Evolutionary conservation across 2,113 vertebrate species (phyloP), one percentile per base, ranked within the genome.

Genomic region (Colinus virginianus): DNA sequence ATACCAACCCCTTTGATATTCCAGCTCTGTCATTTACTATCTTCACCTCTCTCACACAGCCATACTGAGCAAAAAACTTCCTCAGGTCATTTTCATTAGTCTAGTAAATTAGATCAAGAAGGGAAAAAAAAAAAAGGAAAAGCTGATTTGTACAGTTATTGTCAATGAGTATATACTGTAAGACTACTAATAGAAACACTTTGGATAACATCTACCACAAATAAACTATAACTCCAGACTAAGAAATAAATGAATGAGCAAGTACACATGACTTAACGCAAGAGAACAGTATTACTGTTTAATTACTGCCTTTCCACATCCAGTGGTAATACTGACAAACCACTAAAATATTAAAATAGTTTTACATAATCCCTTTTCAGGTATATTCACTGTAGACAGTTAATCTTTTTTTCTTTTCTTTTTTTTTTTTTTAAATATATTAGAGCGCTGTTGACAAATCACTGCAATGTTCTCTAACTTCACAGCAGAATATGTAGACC

Each of bases 11-110:
- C 95, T 98, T 99, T 26, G 98, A 98, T 17, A 98, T 90, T 96
- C 98, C 98, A 93, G 96, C 96, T 97, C 97, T 98, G 97, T 98
- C 97, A 74, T 96, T 97, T 77, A 99, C 97, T 96, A 99, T 98
- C 96, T 98, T 99, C 97, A 99, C 98, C 96, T 99, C 98, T 96
- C 98, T 98, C 45, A 99, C 98, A 14, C 94, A 95, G 55, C 99
- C 98, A 78, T 98, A 97, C 38, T 98, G 98, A 77, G 98, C 98
- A 98, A 99, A 99, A 96, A 98, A 97, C 34, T 96, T 97, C 87
- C 95, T 96, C 96, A 99, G 97, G 88, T 99, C 98, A 93, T 89
- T 96, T 96, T 98, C 98, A 66, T 96, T 98, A 74, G 98, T 98
- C 98, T 99, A 96, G 79, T 91, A 92, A 76, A 96, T 90, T 56